Evolutionary conservation across 2,888 invertebrate species (phyloP), one percentile per base, ranked within the genome.

Genomic region (Drosophila emarginata): DNA sequence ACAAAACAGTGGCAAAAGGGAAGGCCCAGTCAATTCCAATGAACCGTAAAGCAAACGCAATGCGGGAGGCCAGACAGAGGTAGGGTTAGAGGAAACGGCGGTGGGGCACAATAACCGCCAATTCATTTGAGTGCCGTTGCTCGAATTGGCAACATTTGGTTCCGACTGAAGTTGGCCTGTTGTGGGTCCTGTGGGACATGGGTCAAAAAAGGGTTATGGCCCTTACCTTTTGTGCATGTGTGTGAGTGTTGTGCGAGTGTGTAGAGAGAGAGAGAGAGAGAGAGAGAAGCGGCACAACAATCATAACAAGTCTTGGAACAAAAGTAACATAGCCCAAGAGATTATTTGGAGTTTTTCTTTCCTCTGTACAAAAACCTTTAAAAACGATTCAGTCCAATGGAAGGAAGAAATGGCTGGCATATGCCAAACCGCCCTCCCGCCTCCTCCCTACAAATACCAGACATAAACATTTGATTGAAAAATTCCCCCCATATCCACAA

Each of bases 101-200:
- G 32, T 45, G 61, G 51, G 70, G 28, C 63, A 75, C 77, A 78
- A 86, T 80, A 86, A 83, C 84, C 81, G 74, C 81, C 85, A 86
- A 86, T 88, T 86, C 87, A 87, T 86, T 88, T 88, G 88, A 87
- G 85, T 85, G 88, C 87, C 76, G 79, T 86, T 85, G 79, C 45
- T 83, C 87, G 88, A 88, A 88, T 88, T 85, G 85, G 78, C 88
- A 88, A 75, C 84, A 77, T 83, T 80, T 77, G 71, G 64, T 60
- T 78, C 62, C 63, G 60, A 40, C 52, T 37, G 56, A 40, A 51
- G 45, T 64, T 63, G 60, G 68, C 36, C 57, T 50, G 60, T 66
- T 45, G 63, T 65, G 67, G 80, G 74, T 84, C 79, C 87, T 81
- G 54, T 37, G 81, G 81, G 87, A 86, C 70, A 51, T 74, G 77